These are phyloP conservation scores for Conopomorpha cramerella DNA, from an alignment of 1,140 invertebrate genomes.

Conservation along the genomic window DNA sequence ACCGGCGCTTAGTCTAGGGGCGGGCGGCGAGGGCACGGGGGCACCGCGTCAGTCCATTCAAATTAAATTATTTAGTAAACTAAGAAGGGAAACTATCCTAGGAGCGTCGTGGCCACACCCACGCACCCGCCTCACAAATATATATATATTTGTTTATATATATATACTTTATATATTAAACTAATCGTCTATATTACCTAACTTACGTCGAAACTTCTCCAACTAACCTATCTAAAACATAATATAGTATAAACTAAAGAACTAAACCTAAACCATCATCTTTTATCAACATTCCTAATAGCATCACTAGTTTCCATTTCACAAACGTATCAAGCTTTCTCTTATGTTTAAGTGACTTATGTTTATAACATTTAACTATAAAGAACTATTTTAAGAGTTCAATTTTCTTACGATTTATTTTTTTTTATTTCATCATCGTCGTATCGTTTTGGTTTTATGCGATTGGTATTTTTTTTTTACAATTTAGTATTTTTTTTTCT, in stretches of 20 bases:
- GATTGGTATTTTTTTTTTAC: constrained; percentile 43
- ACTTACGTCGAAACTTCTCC: constrained; percentile 55
- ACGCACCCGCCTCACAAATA: constrained; percentile 10
- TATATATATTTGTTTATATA: too few relatives aligned
- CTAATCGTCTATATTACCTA: constrained; percentile 45
- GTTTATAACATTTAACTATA: constrained; percentile 53
- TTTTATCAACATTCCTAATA: constrained; percentile 26
- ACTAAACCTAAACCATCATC: constrained; percentile 47
- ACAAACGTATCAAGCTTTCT: constrained; percentile 33
- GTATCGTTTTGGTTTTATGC: constrained; percentile 42
- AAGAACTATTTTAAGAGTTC: constrained; percentile 15
- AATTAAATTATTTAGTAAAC: constrained; percentile 61
- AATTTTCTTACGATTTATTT: too few relatives aligned
- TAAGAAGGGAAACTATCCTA: constrained; percentile 56
- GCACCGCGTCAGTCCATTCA: constrained; percentile 47
- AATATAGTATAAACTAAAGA: constrained; percentile 27
- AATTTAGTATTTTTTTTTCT: constrained; percentile 17
- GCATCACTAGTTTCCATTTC: constrained; percentile 26
- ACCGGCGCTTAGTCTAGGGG: constrained; percentile 24
- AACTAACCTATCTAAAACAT: constrained; percentile 55
- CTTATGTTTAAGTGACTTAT: constrained; percentile 50
- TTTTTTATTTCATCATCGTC: constrained; percentile 42
- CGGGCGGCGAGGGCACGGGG: constrained; percentile 16
- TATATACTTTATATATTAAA: constrained; percentile 41
- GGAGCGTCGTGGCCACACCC: constrained; percentile 23